Conservation (phyloP, 1,140 invertebrate species). For the Conus betulinus region DNA sequence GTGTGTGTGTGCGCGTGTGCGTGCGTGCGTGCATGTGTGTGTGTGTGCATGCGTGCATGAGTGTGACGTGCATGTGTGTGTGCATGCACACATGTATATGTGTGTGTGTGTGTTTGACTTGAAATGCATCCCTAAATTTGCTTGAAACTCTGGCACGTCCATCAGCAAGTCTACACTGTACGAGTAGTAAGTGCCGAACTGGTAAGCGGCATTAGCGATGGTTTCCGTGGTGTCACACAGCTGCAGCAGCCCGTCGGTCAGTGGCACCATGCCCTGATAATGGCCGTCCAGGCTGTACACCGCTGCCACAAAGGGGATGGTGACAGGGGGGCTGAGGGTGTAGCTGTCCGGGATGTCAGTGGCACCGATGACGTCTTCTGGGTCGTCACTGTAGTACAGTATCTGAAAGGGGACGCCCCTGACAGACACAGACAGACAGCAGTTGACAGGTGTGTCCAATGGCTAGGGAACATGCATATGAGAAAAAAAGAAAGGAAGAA, state of each 20-base stretch:
- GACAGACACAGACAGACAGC: background rate
- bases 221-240: slow-evolving; percentile 77
- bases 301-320: slow-evolving; percentile 60
- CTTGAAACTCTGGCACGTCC: background rate
- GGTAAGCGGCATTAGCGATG: slow-evolving; percentile 77
- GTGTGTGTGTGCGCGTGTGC: no score
- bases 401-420: background rate
- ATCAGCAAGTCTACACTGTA: slow-evolving; percentile 51
- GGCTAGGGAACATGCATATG: no score
- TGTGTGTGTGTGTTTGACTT: no score
- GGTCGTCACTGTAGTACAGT: slow-evolving; percentile 64
- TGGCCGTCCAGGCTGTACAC: slow-evolving; percentile 67
- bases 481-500: no score
- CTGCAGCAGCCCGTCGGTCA: slow-evolving; percentile 72
- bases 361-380: slow-evolving; percentile 76
- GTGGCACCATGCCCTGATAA: slow-evolving; percentile 68
- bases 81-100: no score
- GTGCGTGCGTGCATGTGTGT: no score
- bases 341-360: slow-evolving; percentile 78
- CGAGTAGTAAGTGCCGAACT: slow-evolving; percentile 79
- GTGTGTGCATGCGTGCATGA: no score
- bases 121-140: background rate
- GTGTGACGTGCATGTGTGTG: no score
- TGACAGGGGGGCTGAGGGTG: slow-evolving; percentile 74
- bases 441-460: background rate